A percentile compares a stretch with the other conserved stretches of the same genome.
Conservation (phyloP, 1,140 invertebrate genomes). For the Drosophila jambulina region DNA sequence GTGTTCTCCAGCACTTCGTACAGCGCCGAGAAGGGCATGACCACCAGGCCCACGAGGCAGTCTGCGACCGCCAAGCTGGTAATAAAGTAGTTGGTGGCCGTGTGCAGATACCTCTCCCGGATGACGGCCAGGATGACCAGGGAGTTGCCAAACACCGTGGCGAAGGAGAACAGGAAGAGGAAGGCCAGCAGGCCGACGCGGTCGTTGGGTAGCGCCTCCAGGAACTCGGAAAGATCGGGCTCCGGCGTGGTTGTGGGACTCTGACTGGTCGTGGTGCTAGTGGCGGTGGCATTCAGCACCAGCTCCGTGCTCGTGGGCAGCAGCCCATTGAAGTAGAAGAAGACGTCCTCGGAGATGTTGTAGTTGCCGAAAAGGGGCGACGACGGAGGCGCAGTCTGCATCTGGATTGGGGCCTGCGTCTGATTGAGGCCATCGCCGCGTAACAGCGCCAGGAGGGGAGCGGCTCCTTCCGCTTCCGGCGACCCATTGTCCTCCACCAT, state of each 20-base stretch:
- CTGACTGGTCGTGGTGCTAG: conserved; percentile 4
- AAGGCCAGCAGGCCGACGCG: conserved; percentile 92
- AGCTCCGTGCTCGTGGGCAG: conserved; percentile 65
- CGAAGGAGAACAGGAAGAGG: conserved; percentile 94
- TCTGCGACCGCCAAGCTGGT: conserved; percentile 98
- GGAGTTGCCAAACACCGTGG: conserved; percentile 98
- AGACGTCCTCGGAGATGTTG: conserved; percentile 82
- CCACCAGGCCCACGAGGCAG: conserved; percentile 96
- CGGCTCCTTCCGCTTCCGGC: conserved; percentile 58
- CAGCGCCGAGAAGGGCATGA: conserved; percentile 98
- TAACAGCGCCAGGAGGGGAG: conserved; percentile 63
- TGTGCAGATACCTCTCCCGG: conserved; percentile 95
- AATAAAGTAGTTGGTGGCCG: conserved; percentile 99
- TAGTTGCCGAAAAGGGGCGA: conserved; percentile 75
- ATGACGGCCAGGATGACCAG: conserved; percentile 97
- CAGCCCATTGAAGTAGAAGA: conserved; percentile 79
- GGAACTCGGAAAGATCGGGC: conserved; percentile 76
- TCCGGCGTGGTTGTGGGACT: conserved; percentile 63
- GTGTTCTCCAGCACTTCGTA: conserved; percentile 94
- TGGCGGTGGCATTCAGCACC: conserved; percentile 36
- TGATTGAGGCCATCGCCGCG: conserved; percentile 61
- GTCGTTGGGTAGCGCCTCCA: conserved; percentile 88
- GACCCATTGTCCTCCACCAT: conserved; percentile 49
- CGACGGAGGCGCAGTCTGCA: conserved; percentile 5
- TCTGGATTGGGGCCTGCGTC: conserved; percentile 34